Evolutionary conservation across 2,113 vertebrate species (phyloP).

Genomic region (Capreolus pygargus): DNA sequence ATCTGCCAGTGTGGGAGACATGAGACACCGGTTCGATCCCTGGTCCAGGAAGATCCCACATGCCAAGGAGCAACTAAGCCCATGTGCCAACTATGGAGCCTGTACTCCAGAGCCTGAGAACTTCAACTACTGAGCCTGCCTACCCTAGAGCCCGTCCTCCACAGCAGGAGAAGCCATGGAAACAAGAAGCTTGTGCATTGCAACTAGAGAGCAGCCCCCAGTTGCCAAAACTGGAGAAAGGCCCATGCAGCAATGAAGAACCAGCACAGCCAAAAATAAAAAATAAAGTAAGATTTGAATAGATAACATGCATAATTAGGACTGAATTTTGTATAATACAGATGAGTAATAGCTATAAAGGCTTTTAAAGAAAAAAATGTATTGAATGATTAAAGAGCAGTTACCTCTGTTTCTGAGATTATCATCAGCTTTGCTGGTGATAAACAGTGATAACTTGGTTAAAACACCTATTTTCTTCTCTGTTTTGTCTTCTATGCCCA

Average conservation of each 20-base stretch:
- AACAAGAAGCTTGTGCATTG: not conserved
- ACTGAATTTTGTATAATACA: not conserved
- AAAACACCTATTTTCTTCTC: not conserved
- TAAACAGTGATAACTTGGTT: not conserved
- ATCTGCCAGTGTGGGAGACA: not conserved
- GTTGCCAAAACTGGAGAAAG: not conserved
- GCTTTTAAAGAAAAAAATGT: not conserved
- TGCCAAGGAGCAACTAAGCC: not conserved
- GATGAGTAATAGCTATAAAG: not conserved
- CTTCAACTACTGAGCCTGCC: not conserved
- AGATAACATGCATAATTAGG: not conserved
- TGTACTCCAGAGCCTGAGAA: not conserved
- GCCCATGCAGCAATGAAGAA: not conserved
- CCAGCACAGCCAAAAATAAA: not conserved
- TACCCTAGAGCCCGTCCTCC: not conserved
- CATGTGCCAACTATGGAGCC: not conserved
- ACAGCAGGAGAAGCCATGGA: not conserved
- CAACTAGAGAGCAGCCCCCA: not conserved
- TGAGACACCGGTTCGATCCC: not conserved
- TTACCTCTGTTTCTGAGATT: not conserved
- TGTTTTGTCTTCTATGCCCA: not conserved
- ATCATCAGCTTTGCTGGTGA: not conserved
- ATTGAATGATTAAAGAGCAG: not conserved
- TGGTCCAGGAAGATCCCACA: not conserved
- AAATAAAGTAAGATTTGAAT: not conserved